Base-by-base conservation (phyloP, 2,797 vertebrate species). In the Psittacula derbiana region DNA sequence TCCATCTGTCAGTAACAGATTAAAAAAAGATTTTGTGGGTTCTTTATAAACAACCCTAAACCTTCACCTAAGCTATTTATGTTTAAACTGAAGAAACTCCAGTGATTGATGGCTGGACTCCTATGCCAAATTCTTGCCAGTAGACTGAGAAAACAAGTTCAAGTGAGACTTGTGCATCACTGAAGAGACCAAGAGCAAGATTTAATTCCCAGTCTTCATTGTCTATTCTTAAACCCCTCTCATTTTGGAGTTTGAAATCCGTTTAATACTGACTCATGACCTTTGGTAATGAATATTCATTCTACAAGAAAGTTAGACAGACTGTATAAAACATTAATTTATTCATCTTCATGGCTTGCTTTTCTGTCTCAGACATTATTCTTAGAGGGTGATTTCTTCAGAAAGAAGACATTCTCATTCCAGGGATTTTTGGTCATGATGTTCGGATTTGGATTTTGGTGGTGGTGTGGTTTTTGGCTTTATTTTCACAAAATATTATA, bases 1-100 rank as follows among this genome's bases (percentile, higher is more conserved):
- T 84, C 90, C 92, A 96, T 96, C 95, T 96, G 94, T 90, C 91
- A 94, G 92, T 70, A 73, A 76, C 66, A 91, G 89, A 86, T 92
- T 94, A 86, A 73, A 92, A 80, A 84, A 93, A 86, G 91, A 92
- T 93, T 90, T 86, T 90, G 65, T 31, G 21, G 47, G 66, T 94
- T 95, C 88, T 82, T 84, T 70, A 65, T 36, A 70, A 95, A 88
- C 87, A 92, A 11, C 71, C 43, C 82, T 73, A 91, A 92, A 93
- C 55, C 72, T 93, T 94, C 80, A 92, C 93, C 86, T 91, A n/a
- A 4, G 8, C 36, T 96, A 86, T 93, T 93, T 96, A 76, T 93
- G 79, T 25, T 80, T 38, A 78, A 96, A 92, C 81, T 93, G 53
- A 78, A 94, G 80, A 92, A 93, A 90, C 10, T 47, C 14, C 17